Base-by-base conservation (phyloP, 2,797 vertebrate genomes). In the Myoxocephalus aenaeus region DNA sequence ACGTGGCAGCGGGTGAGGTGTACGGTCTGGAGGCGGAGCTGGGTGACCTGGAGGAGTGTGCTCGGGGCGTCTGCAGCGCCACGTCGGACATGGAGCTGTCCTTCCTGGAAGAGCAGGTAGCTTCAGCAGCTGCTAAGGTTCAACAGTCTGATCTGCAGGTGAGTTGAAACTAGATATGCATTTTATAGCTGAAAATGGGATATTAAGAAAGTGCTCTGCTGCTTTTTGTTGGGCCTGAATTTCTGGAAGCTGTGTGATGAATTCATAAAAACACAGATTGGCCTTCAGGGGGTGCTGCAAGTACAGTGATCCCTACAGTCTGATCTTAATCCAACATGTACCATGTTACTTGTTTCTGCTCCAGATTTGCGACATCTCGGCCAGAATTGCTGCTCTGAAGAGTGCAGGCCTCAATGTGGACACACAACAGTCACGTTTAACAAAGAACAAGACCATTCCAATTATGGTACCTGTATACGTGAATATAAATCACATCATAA, bases 111-210 rank as follows among this genome's bases (percentile, higher is more conserved):
- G 98, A 99, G 80, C 97, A 98, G 92, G 97, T 99, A 79, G 97
- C 98, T 25, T 96, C 97, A 0, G 97, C 97, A 5, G 97, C 98
- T 0, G 97, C 97, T 15, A 96, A 96, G 79, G 98, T 99, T 68
- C 97, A 98, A 51, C 97, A 98, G 2, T 97, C 98, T 0, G 98
- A 99, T 74, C 94, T 96, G 32, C 97, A 98, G 97, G 98, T 99
- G 78, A 62, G 91, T 64, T 27, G 8, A 14, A 44, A 66, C 13
- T 53, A 9, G 7, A 27, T 5, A 5, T 6, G 7, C 11, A 15
- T 29, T 50, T 32, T 4, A 48, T 1, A 42, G 10, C 32, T 58
- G 3, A 36, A 15, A 29, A 12, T 27, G 15, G n/a, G 0, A 25
- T 22, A 5, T 42, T 36, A 29, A 15, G 12, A 15, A 61, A 42